These are phyloP conservation scores for Diplazon laetatorius DNA, from an alignment of 2,888 invertebrate genomes.

Conservation along the genomic window DNA sequence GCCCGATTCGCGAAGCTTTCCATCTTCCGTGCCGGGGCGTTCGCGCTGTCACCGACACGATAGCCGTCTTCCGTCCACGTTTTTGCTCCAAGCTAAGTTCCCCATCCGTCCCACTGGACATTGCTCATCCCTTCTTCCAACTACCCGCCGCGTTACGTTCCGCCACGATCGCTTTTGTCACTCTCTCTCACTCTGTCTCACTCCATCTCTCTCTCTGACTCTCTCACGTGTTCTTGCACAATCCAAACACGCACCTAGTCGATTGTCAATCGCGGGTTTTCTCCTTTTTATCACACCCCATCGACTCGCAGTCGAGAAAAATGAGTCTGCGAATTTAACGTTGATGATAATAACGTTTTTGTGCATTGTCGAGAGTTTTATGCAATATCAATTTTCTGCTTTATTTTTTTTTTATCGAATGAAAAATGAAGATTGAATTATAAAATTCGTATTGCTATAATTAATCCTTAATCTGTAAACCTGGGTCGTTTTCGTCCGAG, in stretches of 20 bases:
- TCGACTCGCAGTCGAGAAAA: neutral
- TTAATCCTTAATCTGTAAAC: too few relatives aligned
- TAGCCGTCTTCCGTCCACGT: slow-evolving; percentile 71
- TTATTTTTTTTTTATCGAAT: too few relatives aligned
- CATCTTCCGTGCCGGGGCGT: slow-evolving; percentile 64
- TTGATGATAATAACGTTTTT: neutral
- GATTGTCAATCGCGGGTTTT: too few relatives aligned
- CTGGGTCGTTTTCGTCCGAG: too few relatives aligned
- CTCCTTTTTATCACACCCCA: neutral
- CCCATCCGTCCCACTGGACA: slow-evolving; percentile 64
- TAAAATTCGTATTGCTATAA: too few relatives aligned
- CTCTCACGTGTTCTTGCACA: slow-evolving; percentile 61
- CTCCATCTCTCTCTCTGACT: too few relatives aligned
- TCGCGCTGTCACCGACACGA: slow-evolving; percentile 64
- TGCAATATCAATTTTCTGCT: neutral
- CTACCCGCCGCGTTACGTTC: too few relatives aligned
- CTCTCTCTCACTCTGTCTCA: too few relatives aligned
- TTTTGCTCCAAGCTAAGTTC: slow-evolving; percentile 71
- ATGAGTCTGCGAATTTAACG: neutral
- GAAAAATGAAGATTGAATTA: too few relatives aligned
- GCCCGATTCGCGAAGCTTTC: slow-evolving; percentile 45
- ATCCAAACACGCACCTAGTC: neutral
- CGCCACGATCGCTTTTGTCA: slow-evolving; percentile 25
- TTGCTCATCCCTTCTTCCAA: slow-evolving; percentile 55
- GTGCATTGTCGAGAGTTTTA: neutral